These are phyloP conservation scores for Lamellibrachia luymesi DNA, from an alignment of 1,140 invertebrate species.

Conservation along the genomic window DNA sequence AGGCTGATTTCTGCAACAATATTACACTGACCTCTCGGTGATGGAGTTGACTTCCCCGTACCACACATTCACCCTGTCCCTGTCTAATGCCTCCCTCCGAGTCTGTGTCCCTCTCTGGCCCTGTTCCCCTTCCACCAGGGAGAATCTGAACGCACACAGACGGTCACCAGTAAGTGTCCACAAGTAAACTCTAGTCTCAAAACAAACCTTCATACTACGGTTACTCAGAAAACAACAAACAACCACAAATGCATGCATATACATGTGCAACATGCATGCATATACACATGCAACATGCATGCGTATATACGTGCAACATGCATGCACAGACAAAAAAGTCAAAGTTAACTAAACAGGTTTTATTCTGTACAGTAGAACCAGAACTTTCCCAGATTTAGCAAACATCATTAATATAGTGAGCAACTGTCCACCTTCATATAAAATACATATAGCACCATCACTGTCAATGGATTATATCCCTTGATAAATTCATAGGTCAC, in stretches of 20 bases:
- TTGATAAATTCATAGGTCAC: no score
- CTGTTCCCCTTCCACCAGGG: constrained; percentile 7
- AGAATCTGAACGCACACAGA: not conserved
- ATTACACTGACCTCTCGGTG: constrained; percentile 31
- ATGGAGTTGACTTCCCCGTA: constrained; percentile 28
- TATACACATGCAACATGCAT: no score
- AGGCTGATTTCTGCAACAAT: not conserved
- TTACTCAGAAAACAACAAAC: not conserved
- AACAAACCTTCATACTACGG: not conserved
- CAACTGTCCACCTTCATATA: not conserved
- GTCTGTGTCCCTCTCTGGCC: constrained; percentile 19
- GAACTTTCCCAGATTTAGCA: not conserved
- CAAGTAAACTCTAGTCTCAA: not conserved
- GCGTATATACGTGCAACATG: no score
- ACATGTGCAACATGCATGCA: no score
- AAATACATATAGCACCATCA: not conserved
- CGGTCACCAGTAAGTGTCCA: not conserved
- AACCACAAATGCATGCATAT: not conserved
- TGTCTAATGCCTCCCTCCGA: constrained; percentile 45
- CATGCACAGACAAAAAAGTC: no score
- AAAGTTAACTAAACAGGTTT: no score
- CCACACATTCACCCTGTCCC: constrained; percentile 58
- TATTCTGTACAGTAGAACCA: no score
- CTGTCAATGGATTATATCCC: not conserved
- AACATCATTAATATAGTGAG: not conserved